These are phyloP conservation scores for Aspidiotus rigidus DNA, from an alignment of 2,888 invertebrate genomes.

Conservation along the genomic window DNA sequence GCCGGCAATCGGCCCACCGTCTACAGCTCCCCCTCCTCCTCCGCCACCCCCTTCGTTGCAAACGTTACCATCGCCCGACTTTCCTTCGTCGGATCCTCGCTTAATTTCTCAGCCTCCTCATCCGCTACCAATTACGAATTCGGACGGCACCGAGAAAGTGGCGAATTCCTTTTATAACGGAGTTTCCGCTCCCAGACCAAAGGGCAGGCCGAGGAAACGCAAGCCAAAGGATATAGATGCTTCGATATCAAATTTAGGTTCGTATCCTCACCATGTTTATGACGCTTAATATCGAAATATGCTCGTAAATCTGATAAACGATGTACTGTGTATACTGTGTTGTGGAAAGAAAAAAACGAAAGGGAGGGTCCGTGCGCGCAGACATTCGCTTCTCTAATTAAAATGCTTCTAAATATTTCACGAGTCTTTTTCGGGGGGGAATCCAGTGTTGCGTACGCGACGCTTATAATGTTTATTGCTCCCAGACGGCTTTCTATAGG, in stretches of 20 bases:
- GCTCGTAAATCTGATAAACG: too few species aligned
- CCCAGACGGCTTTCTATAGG: background rate
- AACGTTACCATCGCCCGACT: conserved; percentile 28
- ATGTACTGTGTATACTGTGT: too few species aligned
- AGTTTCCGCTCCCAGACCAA: conserved; percentile 65
- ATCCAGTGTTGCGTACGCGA: too few species aligned
- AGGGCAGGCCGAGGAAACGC: conserved; percentile 84
- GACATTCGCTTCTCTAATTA: too few species aligned
- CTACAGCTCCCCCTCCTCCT: conserved; percentile 41
- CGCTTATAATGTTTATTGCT: background rate
- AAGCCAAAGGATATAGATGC: conserved; percentile 83
- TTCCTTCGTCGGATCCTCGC: conserved; percentile 27
- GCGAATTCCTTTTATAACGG: conserved; percentile 50
- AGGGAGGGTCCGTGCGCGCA: too few species aligned
- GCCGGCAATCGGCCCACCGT: conserved; percentile 38
- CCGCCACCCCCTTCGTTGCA: conserved; percentile 28
- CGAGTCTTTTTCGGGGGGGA: too few species aligned
- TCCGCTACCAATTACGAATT: conserved; percentile 16
- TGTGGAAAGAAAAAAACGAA: too few species aligned
- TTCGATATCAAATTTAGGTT: conserved; percentile 76
- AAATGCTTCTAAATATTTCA: too few species aligned
- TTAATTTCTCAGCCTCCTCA: conserved; percentile 41
- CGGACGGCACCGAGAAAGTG: conserved; percentile 36
- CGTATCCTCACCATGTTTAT: conserved; percentile 43
- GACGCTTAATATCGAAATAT: too few species aligned